Conservation (phyloP, 2,797 vertebrate species). For the Helarctos malayanus region DNA sequence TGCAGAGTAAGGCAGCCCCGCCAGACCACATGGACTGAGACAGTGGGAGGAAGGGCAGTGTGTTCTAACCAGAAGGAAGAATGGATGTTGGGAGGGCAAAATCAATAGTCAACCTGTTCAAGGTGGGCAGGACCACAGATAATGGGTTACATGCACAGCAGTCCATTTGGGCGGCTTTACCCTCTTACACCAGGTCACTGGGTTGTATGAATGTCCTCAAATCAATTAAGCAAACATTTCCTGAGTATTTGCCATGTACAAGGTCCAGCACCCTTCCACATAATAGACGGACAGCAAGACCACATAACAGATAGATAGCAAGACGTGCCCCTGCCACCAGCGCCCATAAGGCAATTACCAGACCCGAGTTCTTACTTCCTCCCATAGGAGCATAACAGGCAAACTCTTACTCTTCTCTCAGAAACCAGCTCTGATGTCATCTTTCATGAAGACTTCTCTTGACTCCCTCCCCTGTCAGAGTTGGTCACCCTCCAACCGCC, state of each 20-base stretch:
- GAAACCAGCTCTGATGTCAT: not conserved
- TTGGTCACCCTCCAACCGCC: not conserved
- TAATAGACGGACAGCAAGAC: not conserved
- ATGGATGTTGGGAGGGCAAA: not conserved
- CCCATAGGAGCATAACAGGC: not conserved
- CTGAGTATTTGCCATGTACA: not conserved
- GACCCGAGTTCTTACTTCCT: not conserved
- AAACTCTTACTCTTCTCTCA: not conserved
- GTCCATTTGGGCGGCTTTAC: not conserved
- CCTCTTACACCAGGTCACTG: not conserved
- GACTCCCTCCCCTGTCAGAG: not conserved
- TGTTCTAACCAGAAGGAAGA: not conserved
- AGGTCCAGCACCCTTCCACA: not conserved
- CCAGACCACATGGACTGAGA: not conserved
- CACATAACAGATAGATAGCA: not conserved
- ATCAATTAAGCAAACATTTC: constrained; percentile 33
- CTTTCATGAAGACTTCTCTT: not conserved
- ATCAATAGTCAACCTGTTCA: not conserved
- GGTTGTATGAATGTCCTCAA: not conserved
- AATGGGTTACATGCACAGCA: not conserved
- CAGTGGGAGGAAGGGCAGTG: not conserved
- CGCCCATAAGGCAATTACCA: not conserved
- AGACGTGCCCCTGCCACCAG: not conserved
- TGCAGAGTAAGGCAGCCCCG: not conserved
- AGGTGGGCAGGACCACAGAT: not conserved